Conservation (phyloP, 2,797 vertebrate species). For the Sebastolobus alascanus region DNA sequence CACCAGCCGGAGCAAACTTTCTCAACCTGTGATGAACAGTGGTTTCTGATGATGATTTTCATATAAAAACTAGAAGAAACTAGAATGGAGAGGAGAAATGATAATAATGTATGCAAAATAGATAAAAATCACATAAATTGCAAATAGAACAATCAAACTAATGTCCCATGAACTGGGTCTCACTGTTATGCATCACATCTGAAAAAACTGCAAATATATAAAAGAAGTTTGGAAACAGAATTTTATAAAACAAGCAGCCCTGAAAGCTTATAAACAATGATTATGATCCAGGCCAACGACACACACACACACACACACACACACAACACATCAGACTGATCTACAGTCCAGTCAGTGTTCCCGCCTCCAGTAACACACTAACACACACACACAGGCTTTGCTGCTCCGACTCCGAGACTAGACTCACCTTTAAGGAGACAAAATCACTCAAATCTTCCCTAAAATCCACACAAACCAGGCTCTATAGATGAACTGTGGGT, state of each 20-base stretch:
- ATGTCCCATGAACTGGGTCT: background rate
- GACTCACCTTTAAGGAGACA: conserved; percentile 17
- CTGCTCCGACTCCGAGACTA: background rate
- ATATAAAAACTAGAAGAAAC: background rate
- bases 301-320: background rate
- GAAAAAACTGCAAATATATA: no score
- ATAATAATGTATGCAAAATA: background rate
- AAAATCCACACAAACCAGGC: conserved; percentile 18
- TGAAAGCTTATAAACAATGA: no score
- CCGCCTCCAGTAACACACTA: background rate
- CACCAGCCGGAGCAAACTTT: no score
- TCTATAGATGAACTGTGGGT: conserved; percentile 24
- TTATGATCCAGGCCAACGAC: no score
- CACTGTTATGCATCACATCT: background rate
- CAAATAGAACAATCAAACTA: background rate
- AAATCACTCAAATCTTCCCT: conserved; percentile 18
- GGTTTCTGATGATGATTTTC: background rate
- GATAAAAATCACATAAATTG: background rate
- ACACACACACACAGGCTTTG: no score
- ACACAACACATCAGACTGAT: background rate
- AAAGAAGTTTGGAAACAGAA: no score
- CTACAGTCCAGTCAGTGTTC: background rate
- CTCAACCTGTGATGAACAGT: background rate
- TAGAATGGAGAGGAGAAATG: background rate
- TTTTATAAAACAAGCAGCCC: no score